Conservation (phyloP, 2,113 vertebrate species). For the Cisticola juncidis region DNA sequence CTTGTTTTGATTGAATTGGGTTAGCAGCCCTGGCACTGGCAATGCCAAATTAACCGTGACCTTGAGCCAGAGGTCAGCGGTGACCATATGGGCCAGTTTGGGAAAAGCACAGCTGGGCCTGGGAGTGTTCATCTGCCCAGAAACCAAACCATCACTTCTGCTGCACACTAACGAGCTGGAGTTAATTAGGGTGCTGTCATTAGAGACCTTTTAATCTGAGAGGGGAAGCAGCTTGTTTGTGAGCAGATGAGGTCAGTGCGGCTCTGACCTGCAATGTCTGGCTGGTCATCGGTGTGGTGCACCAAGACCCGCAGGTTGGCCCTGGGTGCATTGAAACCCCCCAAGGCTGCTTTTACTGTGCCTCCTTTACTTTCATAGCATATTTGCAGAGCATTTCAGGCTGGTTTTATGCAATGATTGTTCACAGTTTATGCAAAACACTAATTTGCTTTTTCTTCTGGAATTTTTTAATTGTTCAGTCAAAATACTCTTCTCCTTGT, state of each 20-base stretch:
- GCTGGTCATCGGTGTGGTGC: accelerated
- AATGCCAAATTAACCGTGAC: accelerated
- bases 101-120: not conserved
- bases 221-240: not conserved
- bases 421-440: not conserved
- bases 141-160: not conserved
- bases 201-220: not conserved
- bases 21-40: not conserved
- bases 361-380: not conserved
- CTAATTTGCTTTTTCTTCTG: not conserved
- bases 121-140: not conserved
- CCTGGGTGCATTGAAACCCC: not conserved
- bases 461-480: not conserved
- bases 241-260: not conserved
- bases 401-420: not conserved
- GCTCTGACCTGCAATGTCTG: not conserved
- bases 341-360: not conserved
- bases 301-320: not conserved
- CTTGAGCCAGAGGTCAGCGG: not conserved
- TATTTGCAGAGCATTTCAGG: not conserved
- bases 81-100: not conserved
- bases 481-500: not conserved
- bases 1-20: not conserved
- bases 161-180: not conserved
- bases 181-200: not conserved